phyloP scores from a whole-genome alignment of 2,888 invertebrate genomes.

The Cosmopolites sordidus region DNA sequence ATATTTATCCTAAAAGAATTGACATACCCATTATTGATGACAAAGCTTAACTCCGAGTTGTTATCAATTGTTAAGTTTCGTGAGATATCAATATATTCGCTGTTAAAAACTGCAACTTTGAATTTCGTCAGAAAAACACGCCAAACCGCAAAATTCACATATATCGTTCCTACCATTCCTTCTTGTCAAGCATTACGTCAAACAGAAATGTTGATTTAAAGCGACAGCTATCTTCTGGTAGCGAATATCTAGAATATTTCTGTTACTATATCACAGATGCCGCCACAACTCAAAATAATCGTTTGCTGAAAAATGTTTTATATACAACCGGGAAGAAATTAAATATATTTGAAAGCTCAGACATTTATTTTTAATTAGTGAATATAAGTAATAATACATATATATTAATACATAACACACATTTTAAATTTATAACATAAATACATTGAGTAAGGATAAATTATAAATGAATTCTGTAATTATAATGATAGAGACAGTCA shows the following conservation, averaged over 20 bases:
- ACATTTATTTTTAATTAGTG: too few species aligned
- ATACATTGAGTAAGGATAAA: background rate
- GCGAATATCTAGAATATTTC: too few species aligned
- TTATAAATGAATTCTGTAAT: conserved; percentile 23
- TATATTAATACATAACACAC: too few species aligned
- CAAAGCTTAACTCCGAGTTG: background rate
- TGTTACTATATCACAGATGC: too few species aligned
- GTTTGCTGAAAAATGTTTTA: too few species aligned
- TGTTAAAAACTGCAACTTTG: background rate
- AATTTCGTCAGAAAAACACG: conserved; percentile 1
- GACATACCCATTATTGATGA: background rate
- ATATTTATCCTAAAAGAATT: background rate
- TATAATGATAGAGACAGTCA: conserved; percentile 23
- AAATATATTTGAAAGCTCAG: too few species aligned
- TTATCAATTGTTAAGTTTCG: background rate
- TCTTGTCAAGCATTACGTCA: conserved; percentile 1
- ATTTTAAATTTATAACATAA: too few species aligned
- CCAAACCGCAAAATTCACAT: background rate
- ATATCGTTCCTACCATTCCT: background rate
- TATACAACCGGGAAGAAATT: too few species aligned
- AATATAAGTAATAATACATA: too few species aligned
- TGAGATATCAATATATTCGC: background rate
- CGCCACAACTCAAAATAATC: too few species aligned
- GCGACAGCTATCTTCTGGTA: too few species aligned
- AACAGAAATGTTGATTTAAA: background rate